These are phyloP conservation scores for Xiphophorus birchmanni DNA, from an alignment of 2,797 vertebrate species.

Conservation along the genomic window DNA sequence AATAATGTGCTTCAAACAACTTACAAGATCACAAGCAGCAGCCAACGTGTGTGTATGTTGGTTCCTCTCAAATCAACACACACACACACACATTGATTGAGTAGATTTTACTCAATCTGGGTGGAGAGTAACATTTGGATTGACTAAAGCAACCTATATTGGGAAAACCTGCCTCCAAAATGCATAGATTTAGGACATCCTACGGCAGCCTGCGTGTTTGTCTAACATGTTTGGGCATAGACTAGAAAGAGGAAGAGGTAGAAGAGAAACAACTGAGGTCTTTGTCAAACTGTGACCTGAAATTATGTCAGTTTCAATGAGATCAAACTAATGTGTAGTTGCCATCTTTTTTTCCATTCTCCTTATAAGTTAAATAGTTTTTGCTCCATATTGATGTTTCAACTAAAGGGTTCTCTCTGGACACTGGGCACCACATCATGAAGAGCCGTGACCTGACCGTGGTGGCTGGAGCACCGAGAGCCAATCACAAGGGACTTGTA, in stretches of 20 bases:
- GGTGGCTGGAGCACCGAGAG: conserved; percentile 95
- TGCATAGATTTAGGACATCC: not conserved
- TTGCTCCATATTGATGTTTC: not conserved
- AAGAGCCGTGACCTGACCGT: conserved; percentile 86
- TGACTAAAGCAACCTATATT: not conserved
- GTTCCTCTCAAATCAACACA: too few species aligned
- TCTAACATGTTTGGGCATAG: not conserved
- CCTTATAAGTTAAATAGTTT: not conserved
- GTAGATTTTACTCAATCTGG: not conserved
- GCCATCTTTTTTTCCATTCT: not conserved
- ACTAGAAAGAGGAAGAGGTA: not conserved
- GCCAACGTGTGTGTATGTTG: not conserved
- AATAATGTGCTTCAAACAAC: not conserved
- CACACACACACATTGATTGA: too few species aligned
- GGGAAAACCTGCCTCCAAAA: not conserved
- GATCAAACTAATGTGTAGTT: not conserved
- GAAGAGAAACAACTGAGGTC: not conserved
- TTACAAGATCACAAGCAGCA: not conserved
- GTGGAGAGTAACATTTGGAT: not conserved
- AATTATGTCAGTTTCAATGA: not conserved
- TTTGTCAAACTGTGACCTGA: not conserved
- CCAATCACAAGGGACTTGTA: conserved; percentile 93
- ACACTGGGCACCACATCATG: conserved; percentile 90
- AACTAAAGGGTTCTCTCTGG: conserved; percentile 91
- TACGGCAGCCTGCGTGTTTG: not conserved